Percentiles rank a stretch among this genome's conserved stretches.
Evolutionary conservation across 2,797 vertebrate species (phyloP).

Genomic region (Helostoma temminkii): DNA sequence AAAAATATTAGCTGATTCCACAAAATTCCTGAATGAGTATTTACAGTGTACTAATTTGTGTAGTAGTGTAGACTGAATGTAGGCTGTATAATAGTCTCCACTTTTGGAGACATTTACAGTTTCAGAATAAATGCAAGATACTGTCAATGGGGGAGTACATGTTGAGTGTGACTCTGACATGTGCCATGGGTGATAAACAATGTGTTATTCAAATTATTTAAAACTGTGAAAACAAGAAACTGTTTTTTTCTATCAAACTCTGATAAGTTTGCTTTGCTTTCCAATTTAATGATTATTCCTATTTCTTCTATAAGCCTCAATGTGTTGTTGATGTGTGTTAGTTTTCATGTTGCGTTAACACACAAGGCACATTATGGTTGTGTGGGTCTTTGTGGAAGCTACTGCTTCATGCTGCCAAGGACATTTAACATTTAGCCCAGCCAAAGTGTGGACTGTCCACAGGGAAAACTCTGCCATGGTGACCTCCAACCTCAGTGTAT

Average conservation of each 20-base stretch:
- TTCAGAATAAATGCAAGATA: no score
- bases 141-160: no score
- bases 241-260: background rate
- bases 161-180: no score
- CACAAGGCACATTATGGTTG: slow-evolving; percentile 15
- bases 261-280: background rate
- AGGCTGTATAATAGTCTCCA: background rate
- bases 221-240: background rate
- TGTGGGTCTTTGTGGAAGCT: slow-evolving; percentile 42
- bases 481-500: slow-evolving; percentile 54
- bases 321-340: no score
- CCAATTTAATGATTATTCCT: slow-evolving; percentile 20
- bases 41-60: no score
- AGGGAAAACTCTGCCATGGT: slow-evolving; percentile 56
- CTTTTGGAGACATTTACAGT: no score
- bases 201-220: background rate
- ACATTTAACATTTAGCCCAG: slow-evolving; percentile 79
- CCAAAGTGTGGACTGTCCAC: slow-evolving; percentile 51
- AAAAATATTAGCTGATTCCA: no score
- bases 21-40: no score
- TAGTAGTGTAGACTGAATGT: no score
- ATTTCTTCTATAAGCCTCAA: slow-evolving; percentile 22
- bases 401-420: slow-evolving; percentile 64
- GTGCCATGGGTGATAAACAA: no score
- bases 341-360: slow-evolving; percentile 37